These are phyloP conservation scores for Lagria hirta DNA, from an alignment of 2,888 invertebrate genomes.

Conservation along the genomic window DNA sequence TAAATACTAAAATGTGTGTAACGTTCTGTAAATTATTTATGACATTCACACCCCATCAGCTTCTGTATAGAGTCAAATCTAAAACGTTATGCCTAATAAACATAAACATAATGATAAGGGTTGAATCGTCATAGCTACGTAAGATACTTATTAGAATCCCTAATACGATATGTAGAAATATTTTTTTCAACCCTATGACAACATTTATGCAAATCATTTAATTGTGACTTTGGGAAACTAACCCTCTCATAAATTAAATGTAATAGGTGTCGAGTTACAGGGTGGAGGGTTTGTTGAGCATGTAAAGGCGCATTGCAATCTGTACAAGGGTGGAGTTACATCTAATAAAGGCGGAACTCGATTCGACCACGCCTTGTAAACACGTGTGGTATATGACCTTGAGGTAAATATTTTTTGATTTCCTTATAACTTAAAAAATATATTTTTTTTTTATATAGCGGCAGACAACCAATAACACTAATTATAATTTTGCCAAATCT, in stretches of 20 bases:
- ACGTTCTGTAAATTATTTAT: slow-evolving; percentile 21
- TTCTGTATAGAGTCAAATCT: slow-evolving; percentile 8
- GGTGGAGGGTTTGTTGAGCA: slow-evolving; percentile 10
- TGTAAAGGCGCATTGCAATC: slow-evolving; percentile 23
- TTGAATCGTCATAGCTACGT: background rate
- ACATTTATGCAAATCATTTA: slow-evolving; percentile 19
- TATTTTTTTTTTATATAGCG: too few relatives aligned
- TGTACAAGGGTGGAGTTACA: slow-evolving; percentile 24
- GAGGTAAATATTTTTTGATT: too few relatives aligned
- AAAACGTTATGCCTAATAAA: slow-evolving; percentile 18
- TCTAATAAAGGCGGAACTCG: slow-evolving; percentile 23
- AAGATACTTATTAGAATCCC: slow-evolving; percentile 1
- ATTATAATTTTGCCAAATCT: too few relatives aligned
- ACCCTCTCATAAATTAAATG: slow-evolving; percentile 16
- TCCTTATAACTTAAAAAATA: too few relatives aligned
- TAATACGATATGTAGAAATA: too few relatives aligned
- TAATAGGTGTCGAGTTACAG: slow-evolving; percentile 22
- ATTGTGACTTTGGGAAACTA: slow-evolving; percentile 18
- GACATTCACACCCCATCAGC: slow-evolving; percentile 20
- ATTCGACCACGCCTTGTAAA: slow-evolving; percentile 21
- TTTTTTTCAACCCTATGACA: too few relatives aligned
- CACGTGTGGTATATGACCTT: slow-evolving; percentile 19
- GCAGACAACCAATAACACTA: too few relatives aligned
- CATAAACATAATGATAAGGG: slow-evolving; percentile 15
- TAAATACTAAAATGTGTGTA: slow-evolving; percentile 13